Evolutionary conservation across 2,888 invertebrate genomes (phyloP).

Genomic region (Leptopilina syphax): DNA sequence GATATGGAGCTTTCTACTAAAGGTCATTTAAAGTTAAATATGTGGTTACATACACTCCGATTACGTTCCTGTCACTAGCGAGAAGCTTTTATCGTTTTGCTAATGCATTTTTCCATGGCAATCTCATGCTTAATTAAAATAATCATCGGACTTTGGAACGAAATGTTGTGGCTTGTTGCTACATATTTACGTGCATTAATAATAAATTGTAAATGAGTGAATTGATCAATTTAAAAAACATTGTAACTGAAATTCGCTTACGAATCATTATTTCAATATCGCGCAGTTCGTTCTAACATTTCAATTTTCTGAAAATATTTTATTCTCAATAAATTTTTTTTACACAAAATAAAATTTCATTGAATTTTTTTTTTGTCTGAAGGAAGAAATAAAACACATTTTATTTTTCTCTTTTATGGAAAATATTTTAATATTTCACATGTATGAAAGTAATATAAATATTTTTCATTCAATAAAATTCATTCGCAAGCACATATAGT

Average conservation of each 20-base stretch:
- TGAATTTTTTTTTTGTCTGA: background rate
- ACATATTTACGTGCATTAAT: background rate
- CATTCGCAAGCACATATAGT: background rate
- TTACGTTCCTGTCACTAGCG: conserved; percentile 45
- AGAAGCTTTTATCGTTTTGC: conserved; percentile 51
- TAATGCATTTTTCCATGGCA: conserved; percentile 59
- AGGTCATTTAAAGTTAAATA: conserved; percentile 56
- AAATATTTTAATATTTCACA: conserved; percentile 35
- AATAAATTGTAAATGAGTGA: conserved; percentile 1
- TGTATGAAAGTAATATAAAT: conserved; percentile 7
- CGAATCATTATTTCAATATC: background rate
- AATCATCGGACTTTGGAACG: conserved; percentile 65
- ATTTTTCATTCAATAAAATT: background rate
- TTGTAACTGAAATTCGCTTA: conserved; percentile 7
- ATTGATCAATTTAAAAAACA: conserved; percentile 24
- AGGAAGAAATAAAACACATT: conserved; percentile 3
- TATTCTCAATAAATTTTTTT: background rate
- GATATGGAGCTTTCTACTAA: conserved; percentile 35
- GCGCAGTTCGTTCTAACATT: too few relatives aligned
- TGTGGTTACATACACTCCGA: conserved; percentile 50
- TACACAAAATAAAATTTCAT: background rate
- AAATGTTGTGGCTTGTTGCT: conserved; percentile 46
- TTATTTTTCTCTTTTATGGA: conserved; percentile 1
- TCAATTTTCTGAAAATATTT: background rate
- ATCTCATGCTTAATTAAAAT: conserved; percentile 66